These are phyloP conservation scores for Mylabris sibirica DNA, from an alignment of 2,888 invertebrate species.

Conservation along the genomic window DNA sequence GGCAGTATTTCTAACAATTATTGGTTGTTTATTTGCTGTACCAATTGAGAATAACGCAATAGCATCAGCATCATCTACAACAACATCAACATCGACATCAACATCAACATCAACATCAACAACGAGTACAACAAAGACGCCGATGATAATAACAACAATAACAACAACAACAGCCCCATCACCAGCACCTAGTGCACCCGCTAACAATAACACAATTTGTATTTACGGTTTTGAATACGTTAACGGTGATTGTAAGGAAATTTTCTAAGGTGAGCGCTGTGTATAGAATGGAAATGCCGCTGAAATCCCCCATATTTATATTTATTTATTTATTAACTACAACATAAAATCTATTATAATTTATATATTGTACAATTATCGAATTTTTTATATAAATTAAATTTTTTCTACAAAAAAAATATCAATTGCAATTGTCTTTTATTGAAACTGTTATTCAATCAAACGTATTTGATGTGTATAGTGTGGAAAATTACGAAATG, in stretches of 20 bases:
- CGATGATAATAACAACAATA: not conserved
- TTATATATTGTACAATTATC: not conserved
- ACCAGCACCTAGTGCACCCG: conserved; percentile 18
- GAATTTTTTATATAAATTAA: conserved; percentile 1
- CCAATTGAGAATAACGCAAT: conserved; percentile 21
- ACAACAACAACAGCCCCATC: conserved; percentile 27
- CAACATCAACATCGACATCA: not conserved
- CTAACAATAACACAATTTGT: conserved; percentile 31
- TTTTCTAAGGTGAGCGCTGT: conserved; percentile 28
- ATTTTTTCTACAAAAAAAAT: not conserved
- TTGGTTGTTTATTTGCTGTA: conserved; percentile 29
- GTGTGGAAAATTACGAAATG: conserved; percentile 16
- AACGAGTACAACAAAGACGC: conserved; percentile 25
- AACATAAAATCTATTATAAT: conserved; percentile 19
- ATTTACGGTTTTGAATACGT: conserved; percentile 42
- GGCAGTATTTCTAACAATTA: conserved; percentile 26
- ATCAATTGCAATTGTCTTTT: not conserved
- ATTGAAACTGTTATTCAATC: conserved; percentile 6
- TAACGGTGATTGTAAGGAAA: conserved; percentile 42
- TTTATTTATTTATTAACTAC: conserved; percentile 34
- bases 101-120: not conserved
- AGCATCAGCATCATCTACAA: not conserved
- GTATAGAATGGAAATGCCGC: not conserved
- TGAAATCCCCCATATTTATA: conserved; percentile 14
- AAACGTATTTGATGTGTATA: not conserved